phyloP scores from a whole-genome alignment of 1,140 invertebrate genomes.

The Nasonia longicornis region DNA sequence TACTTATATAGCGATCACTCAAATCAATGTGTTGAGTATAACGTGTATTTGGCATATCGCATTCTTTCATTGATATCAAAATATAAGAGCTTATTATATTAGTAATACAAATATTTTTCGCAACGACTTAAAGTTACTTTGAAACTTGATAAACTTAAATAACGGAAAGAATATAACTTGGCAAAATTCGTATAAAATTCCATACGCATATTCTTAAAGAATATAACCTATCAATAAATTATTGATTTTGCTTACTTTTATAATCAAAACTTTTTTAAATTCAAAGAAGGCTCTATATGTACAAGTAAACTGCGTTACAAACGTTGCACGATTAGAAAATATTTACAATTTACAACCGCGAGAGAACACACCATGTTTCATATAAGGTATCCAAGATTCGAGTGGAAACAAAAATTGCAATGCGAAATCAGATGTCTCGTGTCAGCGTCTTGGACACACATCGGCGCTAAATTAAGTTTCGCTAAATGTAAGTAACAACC shows the following conservation, averaged over 20 bases:
- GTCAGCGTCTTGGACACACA: not conserved
- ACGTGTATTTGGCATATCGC: too few relatives aligned
- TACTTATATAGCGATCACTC: too few relatives aligned
- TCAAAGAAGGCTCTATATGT: not conserved
- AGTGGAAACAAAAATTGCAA: not conserved
- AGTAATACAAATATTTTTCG: not conserved
- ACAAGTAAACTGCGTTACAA: not conserved
- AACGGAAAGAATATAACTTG: not conserved
- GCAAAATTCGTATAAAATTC: not conserved
- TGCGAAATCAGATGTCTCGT: not conserved
- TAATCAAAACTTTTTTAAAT: not conserved
- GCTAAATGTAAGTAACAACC: not conserved
- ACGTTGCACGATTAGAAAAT: not conserved
- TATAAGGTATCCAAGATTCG: not conserved
- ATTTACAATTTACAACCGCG: not conserved
- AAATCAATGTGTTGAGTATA: too few relatives aligned
- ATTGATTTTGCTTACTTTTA: not conserved
- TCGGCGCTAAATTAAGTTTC: not conserved
- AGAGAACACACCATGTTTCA: not conserved
- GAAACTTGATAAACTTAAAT: not conserved
- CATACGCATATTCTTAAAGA: not conserved
- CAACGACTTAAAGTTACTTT: not conserved
- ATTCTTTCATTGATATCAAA: too few relatives aligned
- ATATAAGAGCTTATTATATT: too few relatives aligned
- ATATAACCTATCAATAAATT: not conserved